Base-by-base conservation (phyloP, 1,140 invertebrate species). In the Calliphora vicina region DNA sequence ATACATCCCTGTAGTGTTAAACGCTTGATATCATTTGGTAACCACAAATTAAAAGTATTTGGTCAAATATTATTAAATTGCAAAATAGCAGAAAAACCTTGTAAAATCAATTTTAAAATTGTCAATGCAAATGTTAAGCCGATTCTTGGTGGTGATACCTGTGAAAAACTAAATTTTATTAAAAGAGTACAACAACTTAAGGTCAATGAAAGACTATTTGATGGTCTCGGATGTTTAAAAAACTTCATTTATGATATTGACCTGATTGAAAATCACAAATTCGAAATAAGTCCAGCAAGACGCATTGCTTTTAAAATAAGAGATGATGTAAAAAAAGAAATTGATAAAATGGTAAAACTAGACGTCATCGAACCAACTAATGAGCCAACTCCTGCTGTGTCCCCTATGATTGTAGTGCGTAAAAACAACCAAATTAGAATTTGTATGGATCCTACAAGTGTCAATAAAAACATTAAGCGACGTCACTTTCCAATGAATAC, bases 221-320 rank as follows among this genome's bases (percentile, higher is more conserved):
- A 72, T 10, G 43, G 78, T n/a, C 23, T 45, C 1, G 78, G 78
- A 4, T 8, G 23, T 2, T 2, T 50, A 17, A 45, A 50, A 12
- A 80, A 80, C 25, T 80, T 45, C 23, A 3, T 26, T 45, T 80
- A 80, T 50, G 78, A 50, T 23, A 50, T 80, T 12, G 78, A 80
- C 15, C 23, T 80, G 17, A 15, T 80, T 9, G 35, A 45, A 23
- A 80, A 80, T 20, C 42, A 4, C 1, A 15, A 2, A 20, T 80
- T 80, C 23, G 78, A 50, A 26, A 4, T 6, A 23, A 50, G 20
- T 50, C 17, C 78, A 23, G n/a, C 43, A 50, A 20, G 78, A 12
- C 27, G 35, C 8, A 25, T 57, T 13, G 17, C 78, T 6, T 23
- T 23, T 45, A 26, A 3, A 15, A 50, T 80, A 23, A 12, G 25